phyloP scores from a whole-genome alignment of 1,140 invertebrate genomes.

The Solen grandis region DNA sequence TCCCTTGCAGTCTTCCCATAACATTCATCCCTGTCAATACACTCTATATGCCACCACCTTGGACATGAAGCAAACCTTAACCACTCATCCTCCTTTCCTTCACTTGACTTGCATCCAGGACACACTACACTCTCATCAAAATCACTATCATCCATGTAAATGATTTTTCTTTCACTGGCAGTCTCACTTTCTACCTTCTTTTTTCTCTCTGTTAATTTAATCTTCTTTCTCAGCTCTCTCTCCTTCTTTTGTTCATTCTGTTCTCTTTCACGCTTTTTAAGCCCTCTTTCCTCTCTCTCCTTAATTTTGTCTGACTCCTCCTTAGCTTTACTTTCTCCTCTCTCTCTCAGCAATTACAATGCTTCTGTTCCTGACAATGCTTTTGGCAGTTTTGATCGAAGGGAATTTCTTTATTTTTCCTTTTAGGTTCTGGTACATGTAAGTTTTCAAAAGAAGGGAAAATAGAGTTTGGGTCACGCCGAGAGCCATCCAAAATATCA shows the following conservation, averaged over 20 bases:
- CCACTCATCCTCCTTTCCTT: too few relatives aligned
- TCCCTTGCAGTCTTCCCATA: too few relatives aligned
- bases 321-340: constrained; percentile 1
- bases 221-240: constrained; percentile 1
- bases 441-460: background rate
- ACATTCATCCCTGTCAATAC: too few relatives aligned
- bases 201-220: too few relatives aligned
- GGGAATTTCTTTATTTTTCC: background rate
- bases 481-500: background rate
- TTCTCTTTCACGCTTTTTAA: background rate
- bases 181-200: too few relatives aligned
- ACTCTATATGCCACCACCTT: too few relatives aligned
- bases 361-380: constrained; percentile 21
- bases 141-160: too few relatives aligned
- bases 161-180: too few relatives aligned
- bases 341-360: constrained; percentile 2
- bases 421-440: background rate
- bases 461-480: background rate
- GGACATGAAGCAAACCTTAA: too few relatives aligned
- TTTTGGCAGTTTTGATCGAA: constrained; percentile 8
- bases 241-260: background rate
- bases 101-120: too few relatives aligned
- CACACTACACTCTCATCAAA: too few relatives aligned
- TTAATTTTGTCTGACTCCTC: background rate
- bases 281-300: background rate